A percentile compares a stretch with the other conserved stretches of the same genome.
Conservation (phyloP, 2,888 invertebrate genomes). For the Phorcus lineatus region DNA sequence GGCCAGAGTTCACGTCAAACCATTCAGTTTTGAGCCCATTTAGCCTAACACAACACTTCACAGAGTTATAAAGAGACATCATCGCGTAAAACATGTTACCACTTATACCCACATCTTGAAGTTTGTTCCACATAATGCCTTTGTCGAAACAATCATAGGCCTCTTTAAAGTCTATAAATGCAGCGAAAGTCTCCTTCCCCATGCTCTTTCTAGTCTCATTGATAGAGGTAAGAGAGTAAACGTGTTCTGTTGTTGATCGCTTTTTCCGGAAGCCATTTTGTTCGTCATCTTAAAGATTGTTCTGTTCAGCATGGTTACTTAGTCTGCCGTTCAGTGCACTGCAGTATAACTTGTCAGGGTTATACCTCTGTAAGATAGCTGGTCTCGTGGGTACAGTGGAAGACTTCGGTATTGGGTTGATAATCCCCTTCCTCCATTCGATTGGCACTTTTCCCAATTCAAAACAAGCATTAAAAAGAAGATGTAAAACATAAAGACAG, state of each 20-base stretch:
- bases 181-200: too few relatives aligned
- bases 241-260: not conserved
- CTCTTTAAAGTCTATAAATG: too few relatives aligned
- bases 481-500: not conserved
- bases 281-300: not conserved
- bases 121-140: too few relatives aligned
- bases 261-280: not conserved
- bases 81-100: too few relatives aligned
- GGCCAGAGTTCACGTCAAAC: too few relatives aligned
- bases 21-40: too few relatives aligned
- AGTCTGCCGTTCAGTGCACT: not conserved
- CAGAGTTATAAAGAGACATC: too few relatives aligned
- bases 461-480: not conserved
- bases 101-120: too few relatives aligned
- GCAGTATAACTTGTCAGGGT: constrained; percentile 9
- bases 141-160: too few relatives aligned
- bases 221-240: not conserved
- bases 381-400: not conserved
- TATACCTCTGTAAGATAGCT: not conserved
- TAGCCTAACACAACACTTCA: too few relatives aligned
- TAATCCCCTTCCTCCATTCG: not conserved
- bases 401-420: not conserved
- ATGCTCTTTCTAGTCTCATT: not conserved
- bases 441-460: not conserved
- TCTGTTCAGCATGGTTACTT: not conserved